Evolutionary conservation across 2,113 vertebrate genomes (phyloP).

Genomic region (Ellobius talpinus): DNA sequence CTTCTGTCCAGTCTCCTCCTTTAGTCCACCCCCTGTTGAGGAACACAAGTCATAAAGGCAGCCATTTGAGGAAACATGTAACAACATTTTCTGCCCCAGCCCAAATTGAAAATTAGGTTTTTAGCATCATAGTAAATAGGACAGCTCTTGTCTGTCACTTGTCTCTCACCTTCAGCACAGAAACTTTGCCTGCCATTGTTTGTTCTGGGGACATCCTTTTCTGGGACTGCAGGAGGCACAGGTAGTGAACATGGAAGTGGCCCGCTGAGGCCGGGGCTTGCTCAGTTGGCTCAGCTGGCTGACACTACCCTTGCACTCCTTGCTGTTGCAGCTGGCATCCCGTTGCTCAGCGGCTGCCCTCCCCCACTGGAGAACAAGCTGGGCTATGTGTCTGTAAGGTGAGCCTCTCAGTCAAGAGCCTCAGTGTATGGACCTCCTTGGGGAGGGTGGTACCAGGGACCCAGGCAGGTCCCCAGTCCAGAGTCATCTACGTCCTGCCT

Average conservation of each 20-base stretch:
- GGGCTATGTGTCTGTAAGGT: conserved; percentile 86
- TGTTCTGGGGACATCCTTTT: background rate
- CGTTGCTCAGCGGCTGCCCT: background rate
- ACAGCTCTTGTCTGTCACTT: background rate
- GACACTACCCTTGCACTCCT: fast-evolving
- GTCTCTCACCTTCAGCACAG: background rate
- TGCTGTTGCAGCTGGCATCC: conserved; percentile 81
- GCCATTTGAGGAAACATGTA: background rate
- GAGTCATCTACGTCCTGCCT: background rate
- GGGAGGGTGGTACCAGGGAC: background rate
- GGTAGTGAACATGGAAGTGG: background rate
- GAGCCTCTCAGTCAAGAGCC: conserved; percentile 42
- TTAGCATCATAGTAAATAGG: conserved; percentile 10
- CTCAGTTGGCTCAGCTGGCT: fast-evolving
- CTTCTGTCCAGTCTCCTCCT: background rate
- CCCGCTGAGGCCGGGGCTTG: background rate
- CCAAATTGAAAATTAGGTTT: conserved; percentile 7
- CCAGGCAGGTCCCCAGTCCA: background rate
- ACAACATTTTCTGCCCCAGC: background rate
- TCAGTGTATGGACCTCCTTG: fast-evolving
- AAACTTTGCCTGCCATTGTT: background rate
- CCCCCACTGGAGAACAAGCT: conserved; percentile 79
- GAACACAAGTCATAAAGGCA: background rate
- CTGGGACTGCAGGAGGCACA: background rate
- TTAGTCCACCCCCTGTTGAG: background rate